Evolutionary conservation across 2,888 invertebrate genomes (phyloP), one percentile per base, ranked within the genome.

Genomic region (Melipona beecheii): DNA sequence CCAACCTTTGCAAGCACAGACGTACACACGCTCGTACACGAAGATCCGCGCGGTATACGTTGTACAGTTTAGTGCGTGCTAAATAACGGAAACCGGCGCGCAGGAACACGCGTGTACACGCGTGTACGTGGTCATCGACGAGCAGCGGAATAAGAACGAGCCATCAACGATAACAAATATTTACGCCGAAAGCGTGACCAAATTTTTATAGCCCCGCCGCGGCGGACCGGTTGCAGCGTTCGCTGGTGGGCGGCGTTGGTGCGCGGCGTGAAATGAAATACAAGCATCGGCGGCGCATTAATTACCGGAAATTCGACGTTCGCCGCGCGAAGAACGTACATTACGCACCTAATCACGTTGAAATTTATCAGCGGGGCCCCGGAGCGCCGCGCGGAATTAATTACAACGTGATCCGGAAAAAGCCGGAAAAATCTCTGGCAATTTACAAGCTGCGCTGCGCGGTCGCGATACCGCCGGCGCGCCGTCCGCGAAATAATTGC

Each of bases 391-490:
- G 65, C 52, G n/a, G 36, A 74, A 79, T 81, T 81, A 81, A 81
- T 78, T 81, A 78, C 62, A 64, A 68, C 49, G 43, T 50, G 68
- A 68, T 72, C 65, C 60, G 52, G 71, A 69, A 72, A 81, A 65
- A 54, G 49, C 43, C 43, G 65, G 72, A 78, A 81, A 81, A 78
- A 79, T 76, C 71, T 66, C 70, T n/a, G 56, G 70, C 70, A 78
- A 79, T 81, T 71, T 79, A 75, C 58, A 66, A 60, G 60, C 19
- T 58, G 52, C 5, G 54, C 56, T 70, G 65, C 62, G 49, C 69
- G 52, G 76, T 31, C 71, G 80, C 71, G 76, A 81, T 81, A 66
- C 73, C 52, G 24, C 24, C 27, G 19, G 49, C 56, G 6, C 36
- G 36, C 36, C 56, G 70, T 31, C 27, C 65, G 52, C 60, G 65